Base-by-base conservation (phyloP, 2,888 invertebrate genomes). In the Dynastes grantii region DNA sequence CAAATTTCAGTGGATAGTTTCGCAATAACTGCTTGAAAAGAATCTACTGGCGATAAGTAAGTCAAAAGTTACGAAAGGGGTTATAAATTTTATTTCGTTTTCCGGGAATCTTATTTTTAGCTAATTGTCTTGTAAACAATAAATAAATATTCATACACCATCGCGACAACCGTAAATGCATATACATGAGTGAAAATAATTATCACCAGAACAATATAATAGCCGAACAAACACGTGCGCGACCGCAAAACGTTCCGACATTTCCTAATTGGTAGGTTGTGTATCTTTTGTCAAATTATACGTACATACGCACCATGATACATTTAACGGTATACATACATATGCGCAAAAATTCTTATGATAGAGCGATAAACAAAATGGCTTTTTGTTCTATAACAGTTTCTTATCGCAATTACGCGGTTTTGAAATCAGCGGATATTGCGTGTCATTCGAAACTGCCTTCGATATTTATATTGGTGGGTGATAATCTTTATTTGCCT, bases 381-480 rank as follows among this genome's bases (percentile, higher is more conserved):
- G 51, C 63, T 37, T 75, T 63, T 75, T 75, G 75, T 75, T 75
- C 75, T 75, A 51, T 13, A 55, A 27, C 6, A 55, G 27, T 22
- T 29, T 68, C 51, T 68, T 68, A 68, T 68, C 68, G 51, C 49
- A 68, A 68, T 68, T 68, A 65, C 53, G 65, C 65, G 64, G 76
- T 65, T 67, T 76, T 55, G 76, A 76, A 76, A 76, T 76, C 76
- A 65, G 64, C 76, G 76, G 76, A 76, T 76, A 65, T 76, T 76
- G 63, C 76, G 76, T 65, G 65, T 76, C 76, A 45, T 75, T 68
- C 27, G 51, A 51, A 68, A 68, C 68, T 40, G 68, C 68, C 51
- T 68, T 68, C 68, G 51, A 68, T 68, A 68, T 68, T 68, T 68
- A 53, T 68, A 68, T 68, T 68, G 68, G 68, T 22, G 22, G 49